Conservation (phyloP, 2,797 vertebrate species). For the Mastacembelus armatus region DNA sequence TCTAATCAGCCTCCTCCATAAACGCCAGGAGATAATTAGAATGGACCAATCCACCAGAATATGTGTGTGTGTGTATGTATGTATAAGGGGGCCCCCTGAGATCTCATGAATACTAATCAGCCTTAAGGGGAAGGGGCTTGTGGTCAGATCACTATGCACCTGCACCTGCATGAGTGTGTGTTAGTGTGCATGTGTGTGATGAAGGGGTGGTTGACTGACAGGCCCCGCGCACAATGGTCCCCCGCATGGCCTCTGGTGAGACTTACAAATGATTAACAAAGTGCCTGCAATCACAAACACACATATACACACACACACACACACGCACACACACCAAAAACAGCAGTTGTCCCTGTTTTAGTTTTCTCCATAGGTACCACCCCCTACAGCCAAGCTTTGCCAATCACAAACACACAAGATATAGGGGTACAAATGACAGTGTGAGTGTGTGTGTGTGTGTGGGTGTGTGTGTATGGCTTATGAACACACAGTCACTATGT, state of each 20-base stretch:
- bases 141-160: conserved; percentile 66
- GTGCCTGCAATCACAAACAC: conserved; percentile 60
- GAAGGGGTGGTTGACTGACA: conserved; percentile 72
- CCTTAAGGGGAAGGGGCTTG: conserved; percentile 66
- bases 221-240: conserved; percentile 50
- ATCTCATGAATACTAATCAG: conserved; percentile 86
- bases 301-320: conserved; percentile 8
- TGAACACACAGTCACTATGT: conserved; percentile 76
- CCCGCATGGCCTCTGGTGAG: conserved; percentile 73
- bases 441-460: conserved; percentile 26
- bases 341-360: conserved; percentile 59
- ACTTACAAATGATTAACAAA: conserved; percentile 84
- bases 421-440: conserved; percentile 36
- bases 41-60: conserved; percentile 79
- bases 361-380: conserved; percentile 21
- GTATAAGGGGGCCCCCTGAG: conserved; percentile 70
- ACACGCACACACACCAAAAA: conserved; percentile 27
- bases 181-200: conserved; percentile 42
- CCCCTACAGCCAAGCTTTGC: conserved; percentile 40
- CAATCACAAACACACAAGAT: conserved; percentile 48
- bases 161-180: conserved; percentile 64
- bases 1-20: conserved; percentile 86
- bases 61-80: conserved; percentile 53
- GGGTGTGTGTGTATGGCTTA: conserved; percentile 44
- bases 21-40: conserved; percentile 84